Conservation (phyloP, 2,888 invertebrate species). For the Empis stercorea region DNA sequence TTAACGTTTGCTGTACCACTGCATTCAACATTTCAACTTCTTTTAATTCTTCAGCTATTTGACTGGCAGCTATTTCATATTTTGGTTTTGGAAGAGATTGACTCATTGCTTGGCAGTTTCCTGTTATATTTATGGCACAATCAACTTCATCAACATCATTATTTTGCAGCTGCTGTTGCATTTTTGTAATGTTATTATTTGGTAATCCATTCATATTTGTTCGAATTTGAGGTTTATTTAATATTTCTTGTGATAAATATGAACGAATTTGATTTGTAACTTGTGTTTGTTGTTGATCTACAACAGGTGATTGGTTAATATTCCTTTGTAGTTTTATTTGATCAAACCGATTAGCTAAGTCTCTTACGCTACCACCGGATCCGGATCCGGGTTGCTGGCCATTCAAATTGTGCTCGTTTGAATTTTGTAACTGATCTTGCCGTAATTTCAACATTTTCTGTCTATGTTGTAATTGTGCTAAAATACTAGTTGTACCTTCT, state of each 20-base stretch:
- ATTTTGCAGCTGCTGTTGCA: constrained; percentile 1
- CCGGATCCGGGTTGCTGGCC: background rate
- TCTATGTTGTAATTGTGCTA: constrained; percentile 51
- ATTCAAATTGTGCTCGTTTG: constrained; percentile 47
- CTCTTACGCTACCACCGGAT: constrained; percentile 47
- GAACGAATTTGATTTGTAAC: constrained; percentile 21
- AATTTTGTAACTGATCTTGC: constrained; percentile 29
- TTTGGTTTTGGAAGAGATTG: constrained; percentile 26
- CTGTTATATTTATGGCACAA: constrained; percentile 3
- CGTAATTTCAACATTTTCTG: constrained; percentile 42
- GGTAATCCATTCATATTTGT: constrained; percentile 41
- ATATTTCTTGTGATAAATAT: constrained; percentile 31
- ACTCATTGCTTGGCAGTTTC: background rate
- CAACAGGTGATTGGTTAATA: constrained; percentile 3
- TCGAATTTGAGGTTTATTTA: constrained; percentile 27
- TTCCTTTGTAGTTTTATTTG: constrained; percentile 20
- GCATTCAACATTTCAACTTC: constrained; percentile 45
- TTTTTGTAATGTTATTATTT: constrained; percentile 5
- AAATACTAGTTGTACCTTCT: constrained; percentile 38
- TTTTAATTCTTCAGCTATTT: constrained; percentile 43
- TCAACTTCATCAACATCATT: constrained; percentile 12
- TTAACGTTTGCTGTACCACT: constrained; percentile 40
- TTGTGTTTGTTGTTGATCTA: constrained; percentile 3
- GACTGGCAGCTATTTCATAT: constrained; percentile 37
- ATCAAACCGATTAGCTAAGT: constrained; percentile 74